Conservation (phyloP, 2,797 vertebrate species). For the Trichosurus vulpecula region DNA sequence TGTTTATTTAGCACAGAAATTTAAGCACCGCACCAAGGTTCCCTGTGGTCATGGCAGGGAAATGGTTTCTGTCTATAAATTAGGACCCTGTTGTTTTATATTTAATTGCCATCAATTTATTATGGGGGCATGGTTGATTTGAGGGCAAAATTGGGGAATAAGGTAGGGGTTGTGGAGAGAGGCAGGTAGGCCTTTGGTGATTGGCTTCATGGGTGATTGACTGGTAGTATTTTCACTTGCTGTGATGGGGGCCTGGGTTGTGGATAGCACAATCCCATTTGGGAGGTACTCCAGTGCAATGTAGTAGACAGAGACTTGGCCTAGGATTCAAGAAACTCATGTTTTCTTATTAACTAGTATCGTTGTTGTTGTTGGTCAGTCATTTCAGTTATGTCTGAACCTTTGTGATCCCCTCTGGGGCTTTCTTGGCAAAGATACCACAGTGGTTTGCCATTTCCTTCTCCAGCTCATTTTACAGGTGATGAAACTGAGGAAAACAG, state of each 20-base stretch:
- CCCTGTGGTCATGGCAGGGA: conserved; percentile 9
- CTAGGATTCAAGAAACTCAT: background rate
- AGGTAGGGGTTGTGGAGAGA: too few relatives aligned
- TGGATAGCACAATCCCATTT: background rate
- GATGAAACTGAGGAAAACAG: background rate
- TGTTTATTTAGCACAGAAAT: conserved; percentile 75
- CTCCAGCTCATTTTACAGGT: background rate
- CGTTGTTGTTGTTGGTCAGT: background rate
- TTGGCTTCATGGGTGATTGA: background rate
- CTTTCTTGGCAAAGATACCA: background rate
- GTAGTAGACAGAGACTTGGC: background rate
- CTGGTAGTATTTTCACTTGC: background rate
- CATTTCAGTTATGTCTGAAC: background rate
- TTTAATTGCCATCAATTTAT: conserved; percentile 58
- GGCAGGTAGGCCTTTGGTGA: background rate
- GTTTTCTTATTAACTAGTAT: background rate
- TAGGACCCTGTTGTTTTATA: conserved; percentile 28
- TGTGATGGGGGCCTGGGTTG: background rate
- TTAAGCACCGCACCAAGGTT: conserved; percentile 55
- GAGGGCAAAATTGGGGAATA: background rate
- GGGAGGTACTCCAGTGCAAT: background rate
- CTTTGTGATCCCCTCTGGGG: background rate
- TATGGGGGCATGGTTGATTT: conserved; percentile 15
- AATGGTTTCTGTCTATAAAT: conserved; percentile 40
- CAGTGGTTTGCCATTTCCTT: background rate